phyloP scores from a whole-genome alignment of 2,113 vertebrate genomes.

The Electrona antarctica region DNA sequence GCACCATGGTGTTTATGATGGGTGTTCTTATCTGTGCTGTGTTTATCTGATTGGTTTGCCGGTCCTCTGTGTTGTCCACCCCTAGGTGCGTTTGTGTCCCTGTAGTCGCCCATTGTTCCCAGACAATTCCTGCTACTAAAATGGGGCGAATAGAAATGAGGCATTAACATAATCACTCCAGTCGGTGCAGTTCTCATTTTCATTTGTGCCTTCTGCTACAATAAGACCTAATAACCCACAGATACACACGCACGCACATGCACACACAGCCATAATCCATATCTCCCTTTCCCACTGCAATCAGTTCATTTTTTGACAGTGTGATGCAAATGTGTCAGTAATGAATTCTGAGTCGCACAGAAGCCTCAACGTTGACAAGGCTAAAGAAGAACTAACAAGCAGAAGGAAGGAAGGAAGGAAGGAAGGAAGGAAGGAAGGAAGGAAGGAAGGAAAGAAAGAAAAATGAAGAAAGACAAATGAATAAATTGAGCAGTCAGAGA shows the following conservation, averaged over 20 bases:
- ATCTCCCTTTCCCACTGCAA: not conserved
- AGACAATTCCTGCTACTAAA: conserved; percentile 41
- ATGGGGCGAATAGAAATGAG: conserved; percentile 58
- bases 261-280: conserved; percentile 4
- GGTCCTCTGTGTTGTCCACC: not conserved
- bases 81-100: conserved; percentile 20
- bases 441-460: not conserved
- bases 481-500: no score
- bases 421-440: not conserved
- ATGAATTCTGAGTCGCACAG: no score
- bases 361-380: no score
- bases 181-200: conserved; percentile 27
- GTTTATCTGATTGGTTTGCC: conserved; percentile 11
- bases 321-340: not conserved
- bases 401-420: not conserved
- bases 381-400: not conserved
- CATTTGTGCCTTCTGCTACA: conserved; percentile 15
- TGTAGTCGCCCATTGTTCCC: conserved; percentile 44
- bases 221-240: not conserved
- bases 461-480: not conserved
- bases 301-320: not conserved
- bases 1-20: no score
- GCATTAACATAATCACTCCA: conserved; percentile 51
- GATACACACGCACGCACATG: not conserved
- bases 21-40: no score